Evolutionary conservation across 2,888 invertebrate species (phyloP).

Genomic region (Sialis fuliginosa): DNA sequence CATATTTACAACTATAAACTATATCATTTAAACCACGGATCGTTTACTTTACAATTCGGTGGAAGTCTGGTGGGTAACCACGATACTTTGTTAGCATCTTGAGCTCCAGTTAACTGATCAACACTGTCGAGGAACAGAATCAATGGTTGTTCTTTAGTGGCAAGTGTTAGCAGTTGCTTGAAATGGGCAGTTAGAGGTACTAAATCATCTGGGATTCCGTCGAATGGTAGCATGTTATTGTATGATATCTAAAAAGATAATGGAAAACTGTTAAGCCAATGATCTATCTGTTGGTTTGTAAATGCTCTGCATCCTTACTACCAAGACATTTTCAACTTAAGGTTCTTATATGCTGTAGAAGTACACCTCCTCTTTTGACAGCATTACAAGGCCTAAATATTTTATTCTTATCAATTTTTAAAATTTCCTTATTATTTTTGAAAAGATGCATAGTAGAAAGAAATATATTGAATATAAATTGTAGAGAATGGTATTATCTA

Average conservation of each 20-base stretch:
- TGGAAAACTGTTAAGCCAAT: no score
- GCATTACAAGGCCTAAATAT: no score
- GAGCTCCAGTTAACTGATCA: conserved; percentile 88
- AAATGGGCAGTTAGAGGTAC: conserved; percentile 92
- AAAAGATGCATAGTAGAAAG: no score
- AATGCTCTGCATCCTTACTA: no score
- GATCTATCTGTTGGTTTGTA: no score
- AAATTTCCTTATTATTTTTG: no score
- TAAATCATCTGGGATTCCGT: conserved; percentile 88
- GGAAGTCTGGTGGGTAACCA: conserved; percentile 91
- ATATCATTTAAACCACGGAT: background rate
- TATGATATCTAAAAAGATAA: conserved; percentile 61
- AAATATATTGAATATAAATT: no score
- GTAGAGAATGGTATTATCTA: no score
- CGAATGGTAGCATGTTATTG: conserved; percentile 79
- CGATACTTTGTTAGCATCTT: conserved; percentile 86
- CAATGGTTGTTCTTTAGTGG: conserved; percentile 66
- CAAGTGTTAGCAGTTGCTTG: conserved; percentile 77
- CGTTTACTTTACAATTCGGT: conserved; percentile 60
- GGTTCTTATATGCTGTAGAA: no score
- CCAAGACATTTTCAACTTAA: no score
- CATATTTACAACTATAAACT: background rate
- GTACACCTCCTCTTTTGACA: no score
- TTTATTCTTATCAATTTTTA: no score
- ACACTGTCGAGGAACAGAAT: conserved; percentile 89